A percentile compares a stretch with the other conserved stretches of the same genome.
Conservation (phyloP, 1,140 invertebrate species). For the Diplogasteroides magnus region DNA sequence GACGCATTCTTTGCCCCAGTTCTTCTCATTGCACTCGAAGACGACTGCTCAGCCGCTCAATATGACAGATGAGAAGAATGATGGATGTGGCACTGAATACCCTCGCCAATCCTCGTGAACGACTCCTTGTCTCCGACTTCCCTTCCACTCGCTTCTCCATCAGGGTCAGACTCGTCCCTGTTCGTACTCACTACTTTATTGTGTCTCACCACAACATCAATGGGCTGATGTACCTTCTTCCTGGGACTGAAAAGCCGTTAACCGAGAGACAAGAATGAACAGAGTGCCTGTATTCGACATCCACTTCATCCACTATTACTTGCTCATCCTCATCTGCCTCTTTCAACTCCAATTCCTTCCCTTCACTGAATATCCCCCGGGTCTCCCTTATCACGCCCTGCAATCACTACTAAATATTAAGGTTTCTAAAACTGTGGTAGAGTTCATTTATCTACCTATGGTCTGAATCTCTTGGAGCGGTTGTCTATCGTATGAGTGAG, state of each 20-base stretch:
- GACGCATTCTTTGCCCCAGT: not conserved
- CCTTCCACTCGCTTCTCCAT: no score
- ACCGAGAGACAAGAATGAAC: not conserved
- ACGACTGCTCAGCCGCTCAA: not conserved
- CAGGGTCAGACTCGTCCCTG: no score
- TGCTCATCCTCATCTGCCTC: not conserved
- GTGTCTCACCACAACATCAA: no score
- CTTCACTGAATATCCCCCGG: not conserved
- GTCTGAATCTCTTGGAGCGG: no score
- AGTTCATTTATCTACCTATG: no score
- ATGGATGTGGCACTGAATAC: no score
- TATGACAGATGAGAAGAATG: not conserved
- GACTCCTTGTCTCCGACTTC: no score
- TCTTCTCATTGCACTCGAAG: not conserved
- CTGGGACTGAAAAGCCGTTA: not conserved
- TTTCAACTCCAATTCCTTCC: not conserved
- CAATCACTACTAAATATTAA: not conserved
- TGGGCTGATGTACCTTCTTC: no score
- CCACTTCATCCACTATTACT: not conserved
- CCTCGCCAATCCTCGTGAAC: conserved; percentile 3
- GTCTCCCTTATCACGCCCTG: not conserved
- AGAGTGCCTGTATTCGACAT: not conserved
- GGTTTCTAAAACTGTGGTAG: no score
- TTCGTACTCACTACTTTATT: no score
- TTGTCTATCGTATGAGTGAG: no score